Conservation (phyloP, 2,113 vertebrate genomes). For the Lepus timidus region DNA sequence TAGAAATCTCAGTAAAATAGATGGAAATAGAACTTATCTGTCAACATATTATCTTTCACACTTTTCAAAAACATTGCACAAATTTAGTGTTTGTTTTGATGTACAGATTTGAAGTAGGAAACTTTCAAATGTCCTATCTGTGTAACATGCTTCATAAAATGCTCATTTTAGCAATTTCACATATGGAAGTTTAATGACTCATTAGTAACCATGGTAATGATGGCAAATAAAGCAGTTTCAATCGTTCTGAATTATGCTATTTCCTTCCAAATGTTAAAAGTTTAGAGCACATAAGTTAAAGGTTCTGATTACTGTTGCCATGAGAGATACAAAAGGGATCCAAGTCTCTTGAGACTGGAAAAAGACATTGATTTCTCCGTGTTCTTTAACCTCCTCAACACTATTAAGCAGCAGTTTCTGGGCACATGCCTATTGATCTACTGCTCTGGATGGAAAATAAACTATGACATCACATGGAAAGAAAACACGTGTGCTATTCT, state of each 20-base stretch:
- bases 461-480: conserved; percentile 36
- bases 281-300: conserved; percentile 47
- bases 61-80: conserved; percentile 28
- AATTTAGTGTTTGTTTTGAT: conserved; percentile 29
- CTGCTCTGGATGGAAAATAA: conserved; percentile 55
- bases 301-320: conserved; percentile 27
- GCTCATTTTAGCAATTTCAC: conserved; percentile 18
- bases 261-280: conserved; percentile 22
- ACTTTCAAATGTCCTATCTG: conserved; percentile 11
- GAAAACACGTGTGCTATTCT: background rate
- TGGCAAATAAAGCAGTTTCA: conserved; percentile 46
- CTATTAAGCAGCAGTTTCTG: conserved; percentile 60
- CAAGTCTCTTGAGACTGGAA: conserved; percentile 7
- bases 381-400: background rate
- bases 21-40: background rate
- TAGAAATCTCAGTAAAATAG: conserved; percentile 21
- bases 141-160: background rate
- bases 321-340: background rate
- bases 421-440: conserved; percentile 59
- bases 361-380: conserved; percentile 19
- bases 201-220: background rate
- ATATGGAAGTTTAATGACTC: conserved; percentile 5
- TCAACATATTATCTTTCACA: background rate
- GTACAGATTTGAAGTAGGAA: conserved; percentile 32
- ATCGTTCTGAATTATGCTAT: conserved; percentile 30